Evolutionary conservation across 2,888 invertebrate genomes (phyloP), one percentile per base, ranked within the genome.

Genomic region (Mesorhabditis spiculigera): DNA sequence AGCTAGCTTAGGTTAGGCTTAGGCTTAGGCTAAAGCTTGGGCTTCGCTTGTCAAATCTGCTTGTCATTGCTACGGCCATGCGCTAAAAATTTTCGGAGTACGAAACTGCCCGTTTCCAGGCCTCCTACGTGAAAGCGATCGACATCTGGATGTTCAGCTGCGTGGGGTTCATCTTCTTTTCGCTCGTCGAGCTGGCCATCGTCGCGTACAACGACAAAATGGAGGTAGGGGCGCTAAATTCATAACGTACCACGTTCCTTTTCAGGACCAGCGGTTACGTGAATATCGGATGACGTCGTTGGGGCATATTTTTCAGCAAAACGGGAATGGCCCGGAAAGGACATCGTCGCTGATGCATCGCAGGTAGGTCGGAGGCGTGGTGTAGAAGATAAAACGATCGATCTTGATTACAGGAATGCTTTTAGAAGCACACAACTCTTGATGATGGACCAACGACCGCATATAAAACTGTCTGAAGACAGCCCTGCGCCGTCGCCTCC

Each of bases 151-250:
- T 71, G 72, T 72, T 73, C 65, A 50, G 63, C 10, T 75, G 73
- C 41, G 63, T 62, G 68, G 78, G 80, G 50, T 81, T 81, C 74
- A 81, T 81, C 16, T 82, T 80, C 72, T 80, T 75, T 70, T 79
- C 82, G 1, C 67, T 85, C 50, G 77, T 85, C 8, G 85, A 85
- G 62, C 67, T 85, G 67, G 85, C 85, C 2, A 78, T 85, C 41
- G 85, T 85, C 5, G 85, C 84, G 1, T 84, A 83, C 73, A 82
- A 85, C 65, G 84, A 84, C 68, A 84, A 84, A 72, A 77, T 85
- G 73, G 76, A 81, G 43, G 83, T 82, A 63, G 81, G 83, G 58
- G n/a, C 8, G 58, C 1, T 2, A 50, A n/a, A 2, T 50, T 50
- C 3, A 50, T 50, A 3, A 1, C n/a, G 58, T 13, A 50, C 0